Evolutionary conservation across 2,888 invertebrate genomes (phyloP), one percentile per base, ranked within the genome.

Genomic region (Hyposoter dolosus): DNA sequence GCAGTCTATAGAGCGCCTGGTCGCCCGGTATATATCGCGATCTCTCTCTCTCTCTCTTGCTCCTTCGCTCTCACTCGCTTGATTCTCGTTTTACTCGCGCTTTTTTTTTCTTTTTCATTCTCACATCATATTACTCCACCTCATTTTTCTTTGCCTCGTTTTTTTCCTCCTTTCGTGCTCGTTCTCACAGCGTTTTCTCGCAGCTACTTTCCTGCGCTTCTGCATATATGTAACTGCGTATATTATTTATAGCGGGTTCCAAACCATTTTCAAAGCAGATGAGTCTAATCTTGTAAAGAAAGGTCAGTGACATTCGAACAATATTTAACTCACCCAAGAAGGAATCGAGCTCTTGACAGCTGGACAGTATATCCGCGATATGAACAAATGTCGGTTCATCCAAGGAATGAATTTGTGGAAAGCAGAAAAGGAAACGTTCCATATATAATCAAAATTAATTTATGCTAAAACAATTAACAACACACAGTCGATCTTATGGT

Each of bases 1-100:
- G 5, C 35, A 84, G 87, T 87, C 86, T 86, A 82, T 82, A 83
- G 80, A 65, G 65, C 76, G 76, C 86, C 65, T 65, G 84, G 53
- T 82, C 85, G 71, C 69, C 82, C 82, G 82, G 75, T 81, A 78
- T 83, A 82, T 82, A 63, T 78, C 35, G 32, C 35, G 5, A 40
- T 9, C 56, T 65, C 60, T 9, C 47, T 40, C 77, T 68, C 35
- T 45, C 71, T 79, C 65, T 69, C 43, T 65, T 45, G 56, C 75
- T 81, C 74, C 45, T 71, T 76, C 81, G 65, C 78, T 77, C 28
- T 66, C 56, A 72, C 82, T 80, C 83, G 56, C 72, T 35, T 40
- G 80, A 47, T 76, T 69, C 80, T 83, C 60, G 69, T 86, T 82
- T 79, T 78, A 63, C 82, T 82, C 68, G 53, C 53, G 32, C 80